These are phyloP conservation scores for Sialia sialis DNA, from an alignment of 2,113 vertebrate genomes.

Conservation along the genomic window DNA sequence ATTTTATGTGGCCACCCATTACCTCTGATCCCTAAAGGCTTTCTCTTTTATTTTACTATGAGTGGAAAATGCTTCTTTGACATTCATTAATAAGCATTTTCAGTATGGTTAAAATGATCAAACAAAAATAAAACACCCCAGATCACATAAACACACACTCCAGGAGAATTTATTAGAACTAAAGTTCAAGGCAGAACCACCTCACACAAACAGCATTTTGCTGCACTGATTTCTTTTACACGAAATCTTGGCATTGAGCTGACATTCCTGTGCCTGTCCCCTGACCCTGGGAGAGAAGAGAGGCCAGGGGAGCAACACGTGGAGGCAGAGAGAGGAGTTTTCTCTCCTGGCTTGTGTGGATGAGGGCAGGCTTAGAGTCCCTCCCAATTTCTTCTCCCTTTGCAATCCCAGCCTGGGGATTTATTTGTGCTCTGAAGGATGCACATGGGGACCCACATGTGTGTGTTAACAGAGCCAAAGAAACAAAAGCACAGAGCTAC, in stretches of 20 bases:
- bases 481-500: not conserved
- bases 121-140: not conserved
- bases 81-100: not conserved
- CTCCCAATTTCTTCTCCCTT: not conserved
- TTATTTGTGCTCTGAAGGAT: not conserved
- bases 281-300: not conserved
- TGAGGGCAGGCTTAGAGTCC: not conserved
- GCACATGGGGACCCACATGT: not conserved
- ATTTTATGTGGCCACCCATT: not conserved
- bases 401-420: not conserved
- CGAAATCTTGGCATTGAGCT: not conserved
- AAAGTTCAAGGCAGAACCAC: not conserved
- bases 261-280: not conserved
- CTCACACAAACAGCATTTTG: not conserved
- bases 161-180: not conserved
- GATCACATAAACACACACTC: not conserved
- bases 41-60: not conserved
- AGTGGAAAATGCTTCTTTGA: not conserved
- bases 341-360: not conserved
- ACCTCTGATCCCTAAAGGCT: not conserved
- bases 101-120: not conserved
- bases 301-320: not conserved
- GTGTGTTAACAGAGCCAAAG: not conserved
- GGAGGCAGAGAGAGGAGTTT: not conserved
- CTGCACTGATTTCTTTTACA: not conserved